Evolutionary conservation across 1,140 invertebrate genomes (phyloP), one percentile per base, ranked within the genome.

Genomic region (Drosophila kepulauana): DNA sequence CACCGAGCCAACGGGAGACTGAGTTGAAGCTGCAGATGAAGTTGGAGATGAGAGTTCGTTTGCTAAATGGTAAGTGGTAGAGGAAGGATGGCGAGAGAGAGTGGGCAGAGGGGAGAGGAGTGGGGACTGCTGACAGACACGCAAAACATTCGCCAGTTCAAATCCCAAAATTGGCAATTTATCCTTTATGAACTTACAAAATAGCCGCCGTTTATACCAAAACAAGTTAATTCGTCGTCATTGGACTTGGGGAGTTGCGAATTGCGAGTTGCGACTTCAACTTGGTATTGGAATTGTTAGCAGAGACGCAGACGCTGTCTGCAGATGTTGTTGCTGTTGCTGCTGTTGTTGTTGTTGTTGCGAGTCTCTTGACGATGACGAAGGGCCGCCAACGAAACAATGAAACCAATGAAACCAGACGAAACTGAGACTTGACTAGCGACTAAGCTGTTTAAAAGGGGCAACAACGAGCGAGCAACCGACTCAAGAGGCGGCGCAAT

Each of bases 141-240:
- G 84, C 84, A 87, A 87, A 87, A 87, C 82, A 75, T 87, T 82
- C 82, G 71, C 78, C 78, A 91, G 79, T 82, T 91, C 88, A 91
- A 91, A 88, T 91, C 88, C 88, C 88, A 91, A 91, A 91, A 91
- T 91, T 91, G 88, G 84, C 88, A 91, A 91, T 91, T 91, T 91
- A 91, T 91, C 88, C 88, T 91, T 91, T 91, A 91, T 91, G 88
- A 91, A 91, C 88, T 91, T 91, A 91, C 88, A 91, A 91, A 91
- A 91, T 91, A 91, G 88, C 88, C 88, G 88, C 88, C 82, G 80
- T 91, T 91, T 91, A 91, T 91, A 91, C 88, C 88, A 91, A 91
- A 91, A 91, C 88, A 91, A 91, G 88, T 91, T 91, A 91, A 91
- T 91, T 91, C 88, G 88, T 91, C 76, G 63, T 51, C 57, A 67